Base-by-base conservation (phyloP, 2,888 invertebrate genomes). In the Metalampra italica region DNA sequence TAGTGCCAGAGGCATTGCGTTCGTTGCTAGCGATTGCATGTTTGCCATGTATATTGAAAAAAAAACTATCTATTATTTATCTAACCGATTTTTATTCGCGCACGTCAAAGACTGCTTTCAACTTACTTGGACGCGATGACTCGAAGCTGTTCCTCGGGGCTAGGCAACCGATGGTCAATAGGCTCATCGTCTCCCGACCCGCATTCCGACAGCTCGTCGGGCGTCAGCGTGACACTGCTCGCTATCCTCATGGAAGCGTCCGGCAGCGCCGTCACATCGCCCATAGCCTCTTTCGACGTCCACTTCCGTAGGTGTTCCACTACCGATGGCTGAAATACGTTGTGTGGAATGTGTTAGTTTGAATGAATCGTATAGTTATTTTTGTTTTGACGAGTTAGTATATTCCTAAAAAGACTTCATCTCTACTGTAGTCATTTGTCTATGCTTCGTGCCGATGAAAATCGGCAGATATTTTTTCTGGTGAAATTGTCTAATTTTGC, bases 131-230 rank as follows among this genome's bases (percentile, higher is more conserved):
- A 92, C 64, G 95, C 95, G 74, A 96, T 92, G 64, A 94, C 93
- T 80, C 94, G 92, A 59, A 95, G 91, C 83, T 96, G 96, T 82
- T 96, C 96, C 78, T 96, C 95, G 36, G 96, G 96, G 59, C 96
- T 96, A 43, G 96, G 96, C 68, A 96, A 90, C 77, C 95, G 93
- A 85, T 96, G 96, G 86, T 96, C 95, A 64, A 96, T 92, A 60
- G 93, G 94, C 76, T 93, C 93, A 60, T 90, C 91, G 64, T 92
- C 92, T 47, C 92, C 92, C 2, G 92, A 91, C 11, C 90, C 91
- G 53, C 85, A 86, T 55, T 90, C 88, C 2, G 90, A 91, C 34
- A 91, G 85, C 56, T 86, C 90, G 61, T 86, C 85, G n/a, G 87
- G 87, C 9, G 90, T 86, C 56, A 89, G 60, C 8, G 88, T 87